Evolutionary conservation across 2,797 vertebrate genomes (phyloP).

Genomic region (Scarus forsteni): DNA sequence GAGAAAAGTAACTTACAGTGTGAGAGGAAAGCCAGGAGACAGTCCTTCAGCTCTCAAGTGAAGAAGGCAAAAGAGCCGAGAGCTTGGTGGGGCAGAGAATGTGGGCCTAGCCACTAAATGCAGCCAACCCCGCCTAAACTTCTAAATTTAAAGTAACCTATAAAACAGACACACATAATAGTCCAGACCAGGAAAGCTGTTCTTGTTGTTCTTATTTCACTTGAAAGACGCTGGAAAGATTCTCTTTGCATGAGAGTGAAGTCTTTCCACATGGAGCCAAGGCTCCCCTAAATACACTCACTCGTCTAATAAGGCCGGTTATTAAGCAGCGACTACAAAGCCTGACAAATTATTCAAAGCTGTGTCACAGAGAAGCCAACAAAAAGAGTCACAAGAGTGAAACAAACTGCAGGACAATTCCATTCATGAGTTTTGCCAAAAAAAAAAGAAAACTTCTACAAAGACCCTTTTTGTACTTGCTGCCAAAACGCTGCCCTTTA

Average conservation of each 20-base stretch:
- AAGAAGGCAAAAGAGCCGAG: constrained; percentile 57
- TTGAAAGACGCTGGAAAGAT: constrained; percentile 55
- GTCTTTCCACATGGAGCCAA: constrained; percentile 56
- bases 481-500: constrained; percentile 46
- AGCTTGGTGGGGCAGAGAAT: constrained; percentile 70
- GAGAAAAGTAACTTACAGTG: constrained; percentile 80
- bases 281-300: constrained; percentile 25
- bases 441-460: constrained; percentile 28
- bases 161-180: constrained; percentile 65
- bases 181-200: constrained; percentile 50
- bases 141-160: constrained; percentile 80
- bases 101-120: constrained; percentile 80
- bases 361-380: constrained; percentile 27
- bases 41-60: constrained; percentile 46
- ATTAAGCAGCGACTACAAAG: constrained; percentile 26
- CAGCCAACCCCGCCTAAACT: constrained; percentile 84
- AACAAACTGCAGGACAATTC: constrained; percentile 22
- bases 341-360: constrained; percentile 26
- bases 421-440: constrained; percentile 34
- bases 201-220: constrained; percentile 34
- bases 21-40: constrained; percentile 53
- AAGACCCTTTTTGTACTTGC: constrained; percentile 16
- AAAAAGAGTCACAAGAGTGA: constrained; percentile 39
- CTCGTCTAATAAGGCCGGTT: constrained; percentile 29
- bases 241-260: constrained; percentile 22